These are phyloP conservation scores for Drosophila navojoa DNA, from an alignment of 1,140 invertebrate species.

Conservation along the genomic window DNA sequence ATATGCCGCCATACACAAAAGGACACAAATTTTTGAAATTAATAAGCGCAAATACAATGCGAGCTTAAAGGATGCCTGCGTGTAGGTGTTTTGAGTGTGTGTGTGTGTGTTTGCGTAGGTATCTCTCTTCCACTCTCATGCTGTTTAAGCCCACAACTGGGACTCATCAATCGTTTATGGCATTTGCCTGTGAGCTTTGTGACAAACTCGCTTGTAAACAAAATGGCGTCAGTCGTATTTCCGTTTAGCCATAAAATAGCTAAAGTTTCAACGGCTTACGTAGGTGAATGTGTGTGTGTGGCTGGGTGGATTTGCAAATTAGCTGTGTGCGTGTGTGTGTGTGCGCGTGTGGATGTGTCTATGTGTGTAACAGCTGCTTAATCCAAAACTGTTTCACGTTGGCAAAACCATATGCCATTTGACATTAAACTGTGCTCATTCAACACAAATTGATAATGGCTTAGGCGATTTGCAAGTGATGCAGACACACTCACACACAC, in stretches of 20 bases:
- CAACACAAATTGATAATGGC: slow-evolving; percentile 78
- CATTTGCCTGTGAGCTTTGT: slow-evolving; percentile 42
- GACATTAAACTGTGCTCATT: slow-evolving; percentile 71
- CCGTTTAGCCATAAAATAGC: slow-evolving; percentile 42
- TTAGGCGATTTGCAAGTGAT: slow-evolving; percentile 45
- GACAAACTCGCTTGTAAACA: slow-evolving; percentile 46
- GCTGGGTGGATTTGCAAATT: slow-evolving; percentile 26
- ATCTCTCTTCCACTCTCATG: not conserved
- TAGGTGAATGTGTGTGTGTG: slow-evolving; percentile 3
- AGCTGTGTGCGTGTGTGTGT: slow-evolving; percentile 19
- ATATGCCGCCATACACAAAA: slow-evolving; percentile 47
- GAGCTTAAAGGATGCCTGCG: not conserved
- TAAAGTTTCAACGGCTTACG: slow-evolving; percentile 20
- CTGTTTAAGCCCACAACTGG: slow-evolving; percentile 17
- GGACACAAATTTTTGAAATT: slow-evolving; percentile 61
- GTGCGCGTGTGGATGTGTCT: slow-evolving; percentile 27
- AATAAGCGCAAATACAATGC: slow-evolving; percentile 63
- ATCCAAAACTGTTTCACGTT: slow-evolving; percentile 40
- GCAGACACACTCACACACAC: slow-evolving; percentile 20
- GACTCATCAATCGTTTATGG: slow-evolving; percentile 54
- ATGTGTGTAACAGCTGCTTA: slow-evolving; percentile 56
- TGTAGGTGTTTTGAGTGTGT: slow-evolving; percentile 5
- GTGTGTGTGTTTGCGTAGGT: not conserved
- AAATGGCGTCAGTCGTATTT: slow-evolving; percentile 41
- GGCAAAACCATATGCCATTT: slow-evolving; percentile 57